Base-by-base conservation (phyloP, 2,797 vertebrate genomes). In the Diceros bicornis region DNA sequence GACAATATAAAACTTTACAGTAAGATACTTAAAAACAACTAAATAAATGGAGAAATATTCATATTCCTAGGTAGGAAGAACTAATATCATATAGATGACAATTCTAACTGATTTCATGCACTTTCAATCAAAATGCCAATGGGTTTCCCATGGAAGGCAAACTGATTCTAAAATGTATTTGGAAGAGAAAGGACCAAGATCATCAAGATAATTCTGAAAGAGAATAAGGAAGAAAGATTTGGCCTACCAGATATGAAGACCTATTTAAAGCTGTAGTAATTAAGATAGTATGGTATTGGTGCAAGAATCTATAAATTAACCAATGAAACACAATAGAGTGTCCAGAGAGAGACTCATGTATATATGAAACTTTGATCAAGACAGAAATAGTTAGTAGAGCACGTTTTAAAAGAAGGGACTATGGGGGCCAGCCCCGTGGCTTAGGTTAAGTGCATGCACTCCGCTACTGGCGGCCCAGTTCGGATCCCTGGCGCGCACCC, bases 111-210 rank as follows among this genome's bases (percentile, higher is more conserved):
- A 89, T n/a, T 87, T 93, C 84, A 78, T 16, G 1, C 18, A 78
- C 32, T 90, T 85, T 92, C 59, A 88, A 52, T 93, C n/a, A 66
- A 91, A 93, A 75, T 71, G n/a, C 3, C 71, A 84, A 21, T 41
- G 8, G 14, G 7, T 74, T 96, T 71, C 61, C 69, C 37, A 59
- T 4, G 6, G 11, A 93, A 50, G 32, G 64, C 59, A 93, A 96
- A 62, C 34, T 62, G 20, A 96, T n/a, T 68, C 25, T 12, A 83
- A 72, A 90, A 47, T 85, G 9, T 50, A 79, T 74, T 41, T 85
- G 32, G 29, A 85, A 93, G 25, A 96, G 34, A 91, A 72, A 87
- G 16, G 17, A 77, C 29, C 5, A 71, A 47, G 84, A 86, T 78
- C 41, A 68, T 41, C 41, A 74, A 47, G 25, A 55, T 41, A 78